Evolutionary conservation across 2,113 vertebrate species (phyloP).

Genomic region (Polyodon spathula): DNA sequence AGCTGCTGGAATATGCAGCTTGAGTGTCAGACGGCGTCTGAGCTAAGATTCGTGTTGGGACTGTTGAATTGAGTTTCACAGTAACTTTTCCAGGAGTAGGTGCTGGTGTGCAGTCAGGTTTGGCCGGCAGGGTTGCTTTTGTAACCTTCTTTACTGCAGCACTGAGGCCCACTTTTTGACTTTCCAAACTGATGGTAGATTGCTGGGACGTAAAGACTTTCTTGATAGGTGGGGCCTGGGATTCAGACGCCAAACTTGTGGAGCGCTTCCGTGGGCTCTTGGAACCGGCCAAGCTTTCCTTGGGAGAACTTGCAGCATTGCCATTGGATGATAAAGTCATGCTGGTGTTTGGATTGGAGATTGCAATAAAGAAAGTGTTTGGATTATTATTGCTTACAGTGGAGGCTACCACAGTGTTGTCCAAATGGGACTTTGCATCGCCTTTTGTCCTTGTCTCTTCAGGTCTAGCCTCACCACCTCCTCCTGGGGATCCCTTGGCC

Average conservation of each 20-base stretch:
- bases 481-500: conserved; percentile 49
- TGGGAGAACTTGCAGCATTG: conserved; percentile 40
- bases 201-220: conserved; percentile 73
- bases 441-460: conserved; percentile 61
- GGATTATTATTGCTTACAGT: conserved; percentile 60
- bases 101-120: conserved; percentile 60
- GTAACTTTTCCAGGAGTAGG: conserved; percentile 53
- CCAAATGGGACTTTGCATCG: conserved; percentile 41
- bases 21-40: conserved; percentile 51
- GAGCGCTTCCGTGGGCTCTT: conserved; percentile 82
- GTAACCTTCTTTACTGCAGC: conserved; percentile 45
- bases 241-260: conserved; percentile 60
- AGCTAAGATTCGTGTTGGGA: conserved; percentile 38
- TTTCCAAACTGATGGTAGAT: conserved; percentile 39
- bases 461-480: conserved; percentile 48
- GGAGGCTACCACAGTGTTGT: conserved; percentile 47
- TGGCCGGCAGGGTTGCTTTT: conserved; percentile 44
- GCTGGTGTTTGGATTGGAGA: conserved; percentile 60
- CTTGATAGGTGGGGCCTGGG: conserved; percentile 78
- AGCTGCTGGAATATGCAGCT: conserved; percentile 46
- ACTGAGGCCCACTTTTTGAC: conserved; percentile 37
- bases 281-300: conserved; percentile 62
- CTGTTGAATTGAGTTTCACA: conserved; percentile 47
- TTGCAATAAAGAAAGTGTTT: conserved; percentile 53
- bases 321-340: conserved; percentile 49